Percentiles rank a stretch among this genome's conserved stretches.
phyloP scores from a whole-genome alignment of 92 coral and sea anemone genomes.

The Porites lobata region DNA sequence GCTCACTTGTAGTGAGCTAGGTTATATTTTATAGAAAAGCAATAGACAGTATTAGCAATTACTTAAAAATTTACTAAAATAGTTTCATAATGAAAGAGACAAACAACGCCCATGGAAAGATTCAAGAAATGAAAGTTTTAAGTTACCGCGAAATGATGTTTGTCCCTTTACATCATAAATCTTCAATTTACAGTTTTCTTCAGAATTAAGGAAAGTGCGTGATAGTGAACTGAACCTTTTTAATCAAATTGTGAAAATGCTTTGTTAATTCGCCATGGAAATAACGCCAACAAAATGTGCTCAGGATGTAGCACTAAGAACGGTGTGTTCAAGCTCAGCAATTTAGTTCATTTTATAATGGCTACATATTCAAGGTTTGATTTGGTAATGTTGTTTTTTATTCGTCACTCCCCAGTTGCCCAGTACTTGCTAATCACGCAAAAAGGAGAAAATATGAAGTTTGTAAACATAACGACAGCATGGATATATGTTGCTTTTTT shows the following conservation, averaged over 20 bases:
- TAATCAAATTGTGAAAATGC: neutral
- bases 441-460: constrained; percentile 3
- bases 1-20: too few relatives aligned
- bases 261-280: neutral
- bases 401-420: neutral
- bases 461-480: neutral
- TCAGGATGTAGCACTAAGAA: neutral
- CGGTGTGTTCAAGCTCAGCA: neutral
- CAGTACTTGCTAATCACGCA: neutral
- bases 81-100: neutral
- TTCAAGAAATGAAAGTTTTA: neutral
- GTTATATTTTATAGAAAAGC: neutral
- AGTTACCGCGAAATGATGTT: neutral
- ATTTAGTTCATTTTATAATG: neutral
- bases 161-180: neutral
- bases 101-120: too few relatives aligned
- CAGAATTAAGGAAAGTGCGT: neutral
- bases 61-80: neutral
- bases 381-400: neutral
- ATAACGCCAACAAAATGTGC: neutral
- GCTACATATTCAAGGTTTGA: neutral
- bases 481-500: neutral
- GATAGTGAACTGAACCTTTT: neutral
- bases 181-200: neutral
- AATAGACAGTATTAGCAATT: neutral